Evolutionary conservation across 2,888 invertebrate species (phyloP).

Genomic region (Aspidapion aeneum): DNA sequence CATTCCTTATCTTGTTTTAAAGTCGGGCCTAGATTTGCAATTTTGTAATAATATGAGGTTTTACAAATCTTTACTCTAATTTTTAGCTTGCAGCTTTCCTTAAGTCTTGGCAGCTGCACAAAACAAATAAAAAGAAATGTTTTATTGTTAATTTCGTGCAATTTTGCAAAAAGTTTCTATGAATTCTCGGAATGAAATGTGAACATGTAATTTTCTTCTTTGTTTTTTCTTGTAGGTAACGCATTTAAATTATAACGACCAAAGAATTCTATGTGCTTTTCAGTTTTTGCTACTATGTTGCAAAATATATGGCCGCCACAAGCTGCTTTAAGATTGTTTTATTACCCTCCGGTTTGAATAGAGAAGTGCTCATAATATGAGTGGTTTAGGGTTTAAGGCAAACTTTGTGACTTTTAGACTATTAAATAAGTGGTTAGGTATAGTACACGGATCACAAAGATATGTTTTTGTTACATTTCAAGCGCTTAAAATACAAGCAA

Average conservation of each 20-base stretch:
- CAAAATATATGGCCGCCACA: conserved; percentile 1
- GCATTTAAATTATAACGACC: background rate
- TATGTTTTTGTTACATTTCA: conserved; percentile 1
- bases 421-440: background rate
- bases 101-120: no score
- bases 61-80: no score
- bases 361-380: background rate
- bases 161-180: no score
- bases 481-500: conserved; percentile 6
- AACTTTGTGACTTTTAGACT: background rate
- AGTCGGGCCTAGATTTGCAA: no score
- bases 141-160: no score
- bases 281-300: background rate
- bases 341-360: conserved; percentile 1
- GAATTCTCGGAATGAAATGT: no score
- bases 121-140: no score
- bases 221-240: no score
- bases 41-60: no score
- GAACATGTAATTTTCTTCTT: no score
- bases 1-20: no score
- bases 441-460: background rate
- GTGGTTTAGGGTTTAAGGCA: background rate
- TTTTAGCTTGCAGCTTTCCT: no score
- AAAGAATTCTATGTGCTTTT: background rate
- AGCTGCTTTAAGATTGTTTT: background rate